Base-by-base conservation (phyloP, 2,113 vertebrate species). In the Okapia johnstoni region DNA sequence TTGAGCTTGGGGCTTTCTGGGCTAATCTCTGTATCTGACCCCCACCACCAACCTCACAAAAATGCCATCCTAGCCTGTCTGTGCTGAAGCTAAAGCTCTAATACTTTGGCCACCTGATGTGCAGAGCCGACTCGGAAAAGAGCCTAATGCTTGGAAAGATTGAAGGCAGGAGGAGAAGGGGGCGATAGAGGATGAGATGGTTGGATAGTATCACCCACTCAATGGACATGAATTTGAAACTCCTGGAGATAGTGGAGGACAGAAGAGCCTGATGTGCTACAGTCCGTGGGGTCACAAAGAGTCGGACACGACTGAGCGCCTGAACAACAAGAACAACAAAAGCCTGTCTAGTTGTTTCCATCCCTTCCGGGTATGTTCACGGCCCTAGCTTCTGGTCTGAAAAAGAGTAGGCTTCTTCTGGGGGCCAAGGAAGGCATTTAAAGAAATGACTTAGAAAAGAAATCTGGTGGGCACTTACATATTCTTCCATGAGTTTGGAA, bases 381-480 rank as follows among this genome's bases (percentile, higher is more conserved):
- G 48, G 63, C 50, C 43, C 58, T 40, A 4, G 52, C 46, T 88
- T 46, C 30, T 7, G 36, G 26, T 76, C 19, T 40, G 50, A 10
- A 93, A 92, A 87, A 95, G 90, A 33, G 25, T 3, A 36, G 58
- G 33, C 52, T 61, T 10, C 66, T 58, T n/a, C 33, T 25, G 55
- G 66, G 50, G 26, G 7, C 23, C 23, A 15, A 1, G 0, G 48
- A 87, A 92, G n/a, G 43, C 54, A n/a, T 76, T 52, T 28, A 50
- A 76, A 91, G 25, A 48, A 79, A 81, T 2, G 5, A 15, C 33
- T 57, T 43, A 2, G 57, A 40, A 54, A 26, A 81, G 9, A 43
- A 50, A 33, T 30, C 50, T 80, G 2, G 5, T 17, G 52, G 26
- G 25, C 21, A 98, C 97, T 98, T 86, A 98, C 97, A 0, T 94